Evolutionary conservation across 2,113 vertebrate genomes (phyloP), one percentile per base, ranked within the genome.

Genomic region (Bubo scandiacus): DNA sequence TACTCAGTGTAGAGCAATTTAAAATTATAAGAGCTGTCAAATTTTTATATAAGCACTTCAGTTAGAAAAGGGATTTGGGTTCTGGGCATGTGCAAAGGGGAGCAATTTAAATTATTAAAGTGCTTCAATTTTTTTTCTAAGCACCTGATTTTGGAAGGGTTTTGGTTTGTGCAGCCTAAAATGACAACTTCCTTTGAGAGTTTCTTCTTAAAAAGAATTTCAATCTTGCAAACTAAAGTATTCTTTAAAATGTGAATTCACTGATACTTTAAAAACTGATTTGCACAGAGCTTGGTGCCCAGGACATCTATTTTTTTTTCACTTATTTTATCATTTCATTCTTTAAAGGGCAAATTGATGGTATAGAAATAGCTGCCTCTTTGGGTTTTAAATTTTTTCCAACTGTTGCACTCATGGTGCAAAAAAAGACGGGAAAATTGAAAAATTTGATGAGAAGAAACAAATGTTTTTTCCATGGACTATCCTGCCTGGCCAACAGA

Each of bases 21-120:
- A 98, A 98, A 98, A 98, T 98, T 98, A 98, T 98, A 98, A 98
- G 98, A 98, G 98, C 98, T 98, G 98, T 98, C 98, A 98, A 98
- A 98, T 98, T 98, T 98, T 98, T 98, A 98, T 98, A 98, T 98
- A 98, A 98, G 98, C 98, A 98, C 98, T 98, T 98, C 98, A 98
- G 97, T 98, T 98, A 97, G 98, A 97, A 97, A 98, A 98, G 97
- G 97, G 97, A 98, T 98, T 98, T 97, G 97, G 96, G 98, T 98
- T 98, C 98, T 98, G 98, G 97, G 98, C 98, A 98, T 98, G 98
- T 98, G 97, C 97, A 98, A 94, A 97, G 96, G 97, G 97, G 97
- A 98, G 96, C 96, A 97, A 98, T 98, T 98, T 98, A 98, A 98
- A 98, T 98, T 98, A 98, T 98, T 98, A 97, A 98, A 98, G 97